A percentile compares a stretch with the other conserved stretches of the same genome.
These are phyloP conservation scores for Danio kyathit DNA, from an alignment of 2,797 vertebrate genomes.

Conservation along the genomic window DNA sequence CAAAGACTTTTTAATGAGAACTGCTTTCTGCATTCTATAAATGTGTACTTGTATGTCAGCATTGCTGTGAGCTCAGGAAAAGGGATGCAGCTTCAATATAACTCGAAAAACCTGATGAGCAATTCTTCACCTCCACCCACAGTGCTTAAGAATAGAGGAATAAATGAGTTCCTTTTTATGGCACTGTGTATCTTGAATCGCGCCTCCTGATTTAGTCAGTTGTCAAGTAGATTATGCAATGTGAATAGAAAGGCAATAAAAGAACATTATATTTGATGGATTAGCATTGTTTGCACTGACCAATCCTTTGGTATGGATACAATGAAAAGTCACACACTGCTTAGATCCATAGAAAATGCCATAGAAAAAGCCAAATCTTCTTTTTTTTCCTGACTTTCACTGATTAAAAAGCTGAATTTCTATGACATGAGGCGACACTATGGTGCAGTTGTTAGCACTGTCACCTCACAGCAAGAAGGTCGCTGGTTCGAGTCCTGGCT, in stretches of 20 bases:
- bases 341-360: neutral
- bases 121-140: conserved; percentile 39
- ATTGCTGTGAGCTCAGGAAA: neutral
- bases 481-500: no score
- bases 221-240: conserved; percentile 1
- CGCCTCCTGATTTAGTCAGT: neutral
- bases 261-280: neutral
- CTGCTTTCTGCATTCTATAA: neutral
- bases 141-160: conserved; percentile 11
- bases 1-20: neutral
- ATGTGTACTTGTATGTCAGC: neutral
- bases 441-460: no score
- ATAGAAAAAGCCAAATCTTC: no score
- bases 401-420: no score
- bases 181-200: neutral
- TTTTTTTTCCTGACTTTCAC: no score
- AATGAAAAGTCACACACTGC: neutral
- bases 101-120: conserved; percentile 40
- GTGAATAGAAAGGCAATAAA: neutral
- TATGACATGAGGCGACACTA: no score
- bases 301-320: neutral
- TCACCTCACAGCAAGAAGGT: no score
- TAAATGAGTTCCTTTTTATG: conserved; percentile 24
- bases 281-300: neutral
- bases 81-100: neutral